Evolutionary conservation across 1,140 invertebrate species (phyloP), one percentile per base, ranked within the genome.

Genomic region (Conus ventricosus): DNA sequence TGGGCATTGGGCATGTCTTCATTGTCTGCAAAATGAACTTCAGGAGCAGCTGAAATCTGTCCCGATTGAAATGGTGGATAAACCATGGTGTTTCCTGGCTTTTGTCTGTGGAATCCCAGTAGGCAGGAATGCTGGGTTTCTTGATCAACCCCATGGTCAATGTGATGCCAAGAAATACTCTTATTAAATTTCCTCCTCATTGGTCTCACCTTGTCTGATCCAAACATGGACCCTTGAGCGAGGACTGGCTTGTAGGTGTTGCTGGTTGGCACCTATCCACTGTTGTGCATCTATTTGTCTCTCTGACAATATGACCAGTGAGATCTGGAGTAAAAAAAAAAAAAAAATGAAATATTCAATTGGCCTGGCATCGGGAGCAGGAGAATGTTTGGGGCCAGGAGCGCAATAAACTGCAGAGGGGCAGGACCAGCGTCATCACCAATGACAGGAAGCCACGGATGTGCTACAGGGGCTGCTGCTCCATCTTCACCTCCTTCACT

Each of bases 51-150:
- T 67, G 27, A 60, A 85, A 85, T 17, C 83, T 53, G 60, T 85
- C 55, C 13, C 83, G 2, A 6, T 0, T 23, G 25, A 85, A 85
- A 55, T 85, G 83, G 17, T 85, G 53, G 5, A 60, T 60, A 55
- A 85, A 85, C 83, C 83, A 85, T 15, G 83, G 55, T 55, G 83
- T 85, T 6, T 7, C n/a, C 83, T 85, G 83, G 60, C 83, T 85
- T 27, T 7, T 27, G 55, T 85, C 13, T 11, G n/a, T n/a, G 13
- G 27, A n/a, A 60, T 85, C 63, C 83, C 83, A 85, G 60, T 85
- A 85, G 10, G 51, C 15, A 6, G 7, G 15, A 11, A 85, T 6
- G 54, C 5, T 85, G 17, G 83, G 2, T 53, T 85, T 85, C 13
- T 60, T 57, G 3, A 85, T 60, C 11, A 82, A 17, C 13, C 55